These are phyloP conservation scores for Semnopithecus entellus DNA, from an alignment of 2,113 vertebrate genomes.

Conservation along the genomic window DNA sequence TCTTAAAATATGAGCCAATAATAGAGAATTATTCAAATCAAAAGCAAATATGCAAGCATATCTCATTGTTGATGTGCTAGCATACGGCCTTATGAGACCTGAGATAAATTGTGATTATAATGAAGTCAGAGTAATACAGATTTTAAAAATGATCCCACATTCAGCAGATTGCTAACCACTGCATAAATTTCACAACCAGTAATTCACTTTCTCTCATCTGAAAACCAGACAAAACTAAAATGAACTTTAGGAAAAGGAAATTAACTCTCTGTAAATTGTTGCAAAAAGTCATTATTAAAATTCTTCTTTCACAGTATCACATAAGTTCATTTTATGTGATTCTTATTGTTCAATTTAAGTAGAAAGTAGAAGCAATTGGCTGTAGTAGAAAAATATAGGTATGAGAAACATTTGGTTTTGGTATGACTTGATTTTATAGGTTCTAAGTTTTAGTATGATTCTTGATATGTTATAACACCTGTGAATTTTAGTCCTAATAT, in stretches of 20 bases:
- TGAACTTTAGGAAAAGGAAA: neutral
- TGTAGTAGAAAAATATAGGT: neutral
- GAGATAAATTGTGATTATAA: constrained; percentile 50
- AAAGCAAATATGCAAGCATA: constrained; percentile 54
- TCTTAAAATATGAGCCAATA: constrained; percentile 55
- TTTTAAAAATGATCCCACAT: constrained; percentile 43
- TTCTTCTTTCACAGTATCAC: neutral
- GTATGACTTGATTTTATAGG: neutral
- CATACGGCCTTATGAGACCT: constrained; percentile 12
- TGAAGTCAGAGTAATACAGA: constrained; percentile 58
- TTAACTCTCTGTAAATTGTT: neutral
- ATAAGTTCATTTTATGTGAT: constrained; percentile 31
- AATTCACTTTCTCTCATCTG: constrained; percentile 51
- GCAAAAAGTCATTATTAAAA: constrained; percentile 19
- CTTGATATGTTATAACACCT: neutral
- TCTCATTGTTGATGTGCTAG: neutral
- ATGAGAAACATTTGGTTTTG: neutral
- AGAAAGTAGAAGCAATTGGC: neutral
- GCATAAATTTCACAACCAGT: constrained; percentile 58
- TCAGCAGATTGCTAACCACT: constrained; percentile 51
- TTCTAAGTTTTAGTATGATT: neutral
- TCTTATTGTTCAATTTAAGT: neutral
- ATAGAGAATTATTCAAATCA: constrained; percentile 50
- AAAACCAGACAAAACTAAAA: constrained; percentile 39
- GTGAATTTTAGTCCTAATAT: neutral